phyloP scores from a whole-genome alignment of 2,888 invertebrate species.

The Cryptosula pallasiana region DNA sequence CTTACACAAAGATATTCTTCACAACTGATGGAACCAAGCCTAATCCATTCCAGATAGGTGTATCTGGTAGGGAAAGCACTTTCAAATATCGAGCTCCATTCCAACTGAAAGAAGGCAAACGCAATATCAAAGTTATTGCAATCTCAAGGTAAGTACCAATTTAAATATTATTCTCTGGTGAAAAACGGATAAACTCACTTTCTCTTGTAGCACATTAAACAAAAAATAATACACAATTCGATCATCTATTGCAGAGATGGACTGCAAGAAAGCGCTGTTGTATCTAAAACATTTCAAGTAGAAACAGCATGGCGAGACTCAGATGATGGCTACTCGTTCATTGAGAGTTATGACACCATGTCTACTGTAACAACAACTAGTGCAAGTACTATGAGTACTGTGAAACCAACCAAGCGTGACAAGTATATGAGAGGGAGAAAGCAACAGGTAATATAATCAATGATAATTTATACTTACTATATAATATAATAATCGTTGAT shows the following conservation, averaged over 20 bases:
- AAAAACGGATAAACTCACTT: too few species aligned
- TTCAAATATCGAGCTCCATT: constrained; percentile 52
- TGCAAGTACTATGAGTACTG: neutral
- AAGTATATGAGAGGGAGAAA: neutral
- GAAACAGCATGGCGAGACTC: constrained; percentile 34
- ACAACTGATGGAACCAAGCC: constrained; percentile 54
- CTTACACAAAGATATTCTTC: constrained; percentile 40
- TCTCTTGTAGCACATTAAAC: too few species aligned
- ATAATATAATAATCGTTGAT: too few species aligned
- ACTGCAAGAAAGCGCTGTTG: constrained; percentile 48
- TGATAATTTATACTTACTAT: too few species aligned
- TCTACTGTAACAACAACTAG: neutral
- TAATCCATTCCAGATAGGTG: constrained; percentile 47
- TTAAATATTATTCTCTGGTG: too few species aligned
- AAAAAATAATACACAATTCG: too few species aligned
- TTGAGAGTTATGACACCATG: neutral
- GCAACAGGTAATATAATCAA: neutral
- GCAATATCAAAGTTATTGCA: constrained; percentile 49
- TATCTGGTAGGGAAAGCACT: constrained; percentile 47
- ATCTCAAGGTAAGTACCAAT: constrained; percentile 47
- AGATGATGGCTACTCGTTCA: constrained; percentile 20
- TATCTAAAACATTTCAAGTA: constrained; percentile 49
- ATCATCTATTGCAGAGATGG: constrained; percentile 41
- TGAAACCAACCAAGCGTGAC: neutral
- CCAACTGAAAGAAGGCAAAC: constrained; percentile 48